Percentiles rank a stretch among this genome's conserved stretches.
Conservation (phyloP, 2,888 invertebrate genomes). For the Baccha elongata region DNA sequence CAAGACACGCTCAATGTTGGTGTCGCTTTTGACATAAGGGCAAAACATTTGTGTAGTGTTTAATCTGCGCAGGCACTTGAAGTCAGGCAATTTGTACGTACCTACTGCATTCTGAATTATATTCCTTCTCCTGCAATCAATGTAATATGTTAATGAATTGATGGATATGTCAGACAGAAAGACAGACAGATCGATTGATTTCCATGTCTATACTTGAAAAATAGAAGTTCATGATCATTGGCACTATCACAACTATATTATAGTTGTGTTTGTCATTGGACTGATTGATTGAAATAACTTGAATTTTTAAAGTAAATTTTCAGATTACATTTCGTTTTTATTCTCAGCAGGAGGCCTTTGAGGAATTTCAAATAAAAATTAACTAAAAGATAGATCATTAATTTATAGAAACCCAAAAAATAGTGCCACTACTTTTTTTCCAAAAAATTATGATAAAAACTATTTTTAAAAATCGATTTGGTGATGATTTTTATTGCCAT, state of each 20-base stretch:
- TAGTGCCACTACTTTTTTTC: constrained; percentile 18
- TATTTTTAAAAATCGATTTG: constrained; percentile 1
- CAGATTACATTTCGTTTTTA: not conserved
- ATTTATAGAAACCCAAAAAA: constrained; percentile 32
- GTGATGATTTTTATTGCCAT: constrained; percentile 8
- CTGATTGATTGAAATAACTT: constrained; percentile 49
- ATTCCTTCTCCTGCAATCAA: constrained; percentile 6
- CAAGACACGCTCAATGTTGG: constrained; percentile 13
- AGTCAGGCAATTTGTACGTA: constrained; percentile 47
- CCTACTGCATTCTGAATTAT: constrained; percentile 31
- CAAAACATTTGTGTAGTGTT: constrained; percentile 55
- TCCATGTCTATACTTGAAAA: constrained; percentile 54
- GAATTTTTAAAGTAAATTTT: not conserved
- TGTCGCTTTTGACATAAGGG: constrained; percentile 33
- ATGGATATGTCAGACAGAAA: constrained; percentile 60
- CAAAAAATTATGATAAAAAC: constrained; percentile 23
- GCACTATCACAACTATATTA: constrained; percentile 54
- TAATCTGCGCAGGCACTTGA: constrained; percentile 56
- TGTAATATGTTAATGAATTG: constrained; percentile 57
- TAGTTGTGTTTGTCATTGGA: constrained; percentile 12
- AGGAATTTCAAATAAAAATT: constrained; percentile 15
- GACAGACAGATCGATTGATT: constrained; percentile 71
- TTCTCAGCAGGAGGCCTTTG: constrained; percentile 33
- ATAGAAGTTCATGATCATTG: constrained; percentile 70
- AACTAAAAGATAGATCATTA: not conserved